A percentile compares a stretch with the other conserved stretches of the same genome.
Evolutionary conservation across 1,140 invertebrate species (phyloP).

Genomic region (Drosophila orena): DNA sequence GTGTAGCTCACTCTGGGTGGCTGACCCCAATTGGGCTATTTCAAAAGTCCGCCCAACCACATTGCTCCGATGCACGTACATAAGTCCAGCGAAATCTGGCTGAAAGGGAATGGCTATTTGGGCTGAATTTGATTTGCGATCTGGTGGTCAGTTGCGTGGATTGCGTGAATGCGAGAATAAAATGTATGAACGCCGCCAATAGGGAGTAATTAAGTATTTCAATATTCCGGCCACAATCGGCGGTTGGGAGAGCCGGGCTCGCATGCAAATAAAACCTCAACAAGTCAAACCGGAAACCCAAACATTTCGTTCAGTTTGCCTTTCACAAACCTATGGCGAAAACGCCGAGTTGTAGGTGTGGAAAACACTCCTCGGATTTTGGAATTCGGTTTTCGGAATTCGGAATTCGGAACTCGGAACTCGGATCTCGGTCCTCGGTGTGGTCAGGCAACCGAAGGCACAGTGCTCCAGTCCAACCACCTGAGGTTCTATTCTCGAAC

Average conservation of each 20-base stretch:
- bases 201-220: conserved; percentile 73
- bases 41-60: conserved; percentile 11
- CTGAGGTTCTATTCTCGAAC: conserved; percentile 18
- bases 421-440: conserved; percentile 7
- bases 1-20: conserved; percentile 12
- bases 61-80: conserved; percentile 33
- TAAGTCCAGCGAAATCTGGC: conserved; percentile 59
- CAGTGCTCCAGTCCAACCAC: conserved; percentile 31
- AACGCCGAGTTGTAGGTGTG: conserved; percentile 21
- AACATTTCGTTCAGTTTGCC: conserved; percentile 61
- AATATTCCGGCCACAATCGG: conserved; percentile 35
- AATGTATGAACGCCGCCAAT: conserved; percentile 54
- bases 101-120: conserved; percentile 67
- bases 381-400: not conserved
- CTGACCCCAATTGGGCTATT: conserved; percentile 49
- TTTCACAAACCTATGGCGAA: conserved; percentile 20
- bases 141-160: conserved; percentile 41
- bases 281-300: conserved; percentile 74
- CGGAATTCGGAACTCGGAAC: not conserved
- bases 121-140: conserved; percentile 63
- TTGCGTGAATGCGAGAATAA: conserved; percentile 66
- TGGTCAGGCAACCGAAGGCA: not conserved
- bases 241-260: conserved; percentile 27
- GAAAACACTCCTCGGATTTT: conserved; percentile 22
- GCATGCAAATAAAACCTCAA: conserved; percentile 81